A percentile compares a stretch with the other conserved stretches of the same genome.
phyloP scores from a whole-genome alignment of 2,888 invertebrate genomes.

The Agrenia bidenticulata region DNA sequence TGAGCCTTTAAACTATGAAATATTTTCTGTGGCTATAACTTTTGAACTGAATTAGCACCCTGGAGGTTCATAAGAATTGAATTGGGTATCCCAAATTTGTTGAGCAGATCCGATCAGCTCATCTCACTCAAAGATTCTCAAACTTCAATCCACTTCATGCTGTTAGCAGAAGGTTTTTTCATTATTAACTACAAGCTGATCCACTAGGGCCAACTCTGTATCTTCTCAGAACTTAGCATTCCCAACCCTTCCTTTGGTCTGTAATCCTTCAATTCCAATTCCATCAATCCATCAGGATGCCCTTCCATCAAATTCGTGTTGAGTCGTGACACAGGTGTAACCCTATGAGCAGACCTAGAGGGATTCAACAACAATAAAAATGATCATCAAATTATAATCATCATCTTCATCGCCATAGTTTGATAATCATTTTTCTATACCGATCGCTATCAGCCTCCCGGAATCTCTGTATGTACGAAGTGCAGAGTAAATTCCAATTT shows the following conservation, averaged over 20 bases:
- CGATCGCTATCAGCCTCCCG: too few species aligned
- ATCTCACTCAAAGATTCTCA: conserved; percentile 2
- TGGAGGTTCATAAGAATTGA: conserved; percentile 25
- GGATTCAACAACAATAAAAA: conserved; percentile 18
- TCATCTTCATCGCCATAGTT: conserved; percentile 18
- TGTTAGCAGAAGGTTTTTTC: conserved; percentile 11
- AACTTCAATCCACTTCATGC: conserved; percentile 34
- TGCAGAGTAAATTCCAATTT: too few species aligned
- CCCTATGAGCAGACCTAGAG: conserved; percentile 23
- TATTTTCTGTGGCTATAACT: conserved; percentile 20
- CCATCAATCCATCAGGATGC: conserved; percentile 13
- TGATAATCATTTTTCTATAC: conserved; percentile 10
- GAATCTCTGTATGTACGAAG: too few species aligned
- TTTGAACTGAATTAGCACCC: conserved; percentile 27
- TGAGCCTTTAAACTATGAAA: conserved; percentile 11
- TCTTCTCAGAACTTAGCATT: too few species aligned
- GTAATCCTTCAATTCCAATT: conserved; percentile 5
- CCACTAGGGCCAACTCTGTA: too few species aligned
- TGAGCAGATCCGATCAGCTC: conserved; percentile 31
- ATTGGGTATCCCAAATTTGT: conserved; percentile 32
- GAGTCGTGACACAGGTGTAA: conserved; percentile 49
- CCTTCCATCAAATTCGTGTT: conserved; percentile 41
- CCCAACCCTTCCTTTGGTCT: too few species aligned
- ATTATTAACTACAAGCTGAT: too few species aligned
- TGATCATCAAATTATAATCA: conserved; percentile 19